Evolutionary conservation across 2,113 vertebrate genomes (phyloP).

Genomic region (Brachyhypopomus occidentalis): DNA sequence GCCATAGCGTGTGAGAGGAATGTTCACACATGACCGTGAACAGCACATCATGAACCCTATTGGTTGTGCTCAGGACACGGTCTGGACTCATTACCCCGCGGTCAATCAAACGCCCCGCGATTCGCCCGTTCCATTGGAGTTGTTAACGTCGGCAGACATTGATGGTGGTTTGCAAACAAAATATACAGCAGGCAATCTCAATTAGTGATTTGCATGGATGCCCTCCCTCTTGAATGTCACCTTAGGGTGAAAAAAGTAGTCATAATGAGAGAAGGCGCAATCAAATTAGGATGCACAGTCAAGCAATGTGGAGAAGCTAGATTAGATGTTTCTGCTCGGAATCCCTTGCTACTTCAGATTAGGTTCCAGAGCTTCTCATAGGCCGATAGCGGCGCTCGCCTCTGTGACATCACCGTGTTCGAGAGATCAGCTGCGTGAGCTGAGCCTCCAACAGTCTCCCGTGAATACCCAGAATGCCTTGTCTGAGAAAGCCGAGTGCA

Average conservation of each 20-base stretch:
- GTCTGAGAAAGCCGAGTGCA: slow-evolving; percentile 9
- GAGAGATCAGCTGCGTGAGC: neutral
- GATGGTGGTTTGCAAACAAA: slow-evolving; percentile 52
- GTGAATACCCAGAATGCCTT: slow-evolving; percentile 20
- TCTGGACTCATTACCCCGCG: slow-evolving; percentile 49
- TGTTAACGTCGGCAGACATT: slow-evolving; percentile 45
- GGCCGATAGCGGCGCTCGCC: neutral
- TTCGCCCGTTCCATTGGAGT: slow-evolving; percentile 36
- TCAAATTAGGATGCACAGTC: slow-evolving; percentile 45
- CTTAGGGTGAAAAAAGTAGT: slow-evolving; percentile 25
- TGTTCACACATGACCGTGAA: slow-evolving; percentile 41
- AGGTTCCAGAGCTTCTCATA: slow-evolving; percentile 22
- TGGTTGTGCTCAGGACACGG: slow-evolving; percentile 49
- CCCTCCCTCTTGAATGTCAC: slow-evolving; percentile 38
- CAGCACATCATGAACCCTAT: slow-evolving; percentile 52
- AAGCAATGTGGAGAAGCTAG: slow-evolving; percentile 32
- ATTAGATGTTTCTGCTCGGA: slow-evolving; percentile 31
- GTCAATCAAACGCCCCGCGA: slow-evolving; percentile 46
- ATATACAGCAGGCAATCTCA: slow-evolving; percentile 44
- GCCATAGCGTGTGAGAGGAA: slow-evolving; percentile 13
- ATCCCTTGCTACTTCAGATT: slow-evolving; percentile 23
- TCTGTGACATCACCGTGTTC: neutral
- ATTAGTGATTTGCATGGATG: slow-evolving; percentile 35
- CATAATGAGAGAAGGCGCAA: slow-evolving; percentile 17
- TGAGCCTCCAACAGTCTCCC: slow-evolving; percentile 28